These are phyloP conservation scores for Solenopsis invicta DNA, from an alignment of 1,140 invertebrate genomes.

Conservation along the genomic window DNA sequence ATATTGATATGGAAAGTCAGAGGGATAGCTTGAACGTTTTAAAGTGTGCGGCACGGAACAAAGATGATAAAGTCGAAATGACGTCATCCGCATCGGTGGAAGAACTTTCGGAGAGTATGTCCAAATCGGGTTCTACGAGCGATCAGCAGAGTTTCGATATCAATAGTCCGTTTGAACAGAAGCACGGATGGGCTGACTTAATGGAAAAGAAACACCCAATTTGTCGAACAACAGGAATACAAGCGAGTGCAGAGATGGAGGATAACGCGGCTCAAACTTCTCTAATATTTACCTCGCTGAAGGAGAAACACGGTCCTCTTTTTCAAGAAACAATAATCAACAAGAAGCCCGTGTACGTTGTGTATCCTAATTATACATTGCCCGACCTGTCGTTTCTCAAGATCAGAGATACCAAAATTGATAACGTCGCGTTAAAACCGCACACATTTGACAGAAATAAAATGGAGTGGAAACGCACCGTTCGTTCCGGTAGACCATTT, in stretches of 20 bases:
- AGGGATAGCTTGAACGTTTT: slow-evolving; percentile 68
- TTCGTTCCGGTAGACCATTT: slow-evolving; percentile 90
- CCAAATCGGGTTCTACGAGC: slow-evolving; percentile 79
- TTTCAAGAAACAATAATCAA: slow-evolving; percentile 83
- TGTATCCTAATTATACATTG: slow-evolving; percentile 96
- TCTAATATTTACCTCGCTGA: slow-evolving; percentile 76
- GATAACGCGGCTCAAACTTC: slow-evolving; percentile 85
- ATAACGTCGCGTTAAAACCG: slow-evolving; percentile 89
- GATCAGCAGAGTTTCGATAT: slow-evolving; percentile 78
- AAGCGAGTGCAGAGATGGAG: slow-evolving; percentile 82
- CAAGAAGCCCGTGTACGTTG: slow-evolving; percentile 93
- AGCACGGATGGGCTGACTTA: slow-evolving; percentile 63
- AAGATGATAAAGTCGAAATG: slow-evolving; percentile 85
- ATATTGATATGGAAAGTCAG: slow-evolving; percentile 71
- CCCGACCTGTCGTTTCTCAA: slow-evolving; percentile 95
- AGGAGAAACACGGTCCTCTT: slow-evolving; percentile 69
- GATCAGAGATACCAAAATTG: slow-evolving; percentile 88
- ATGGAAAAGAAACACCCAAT: slow-evolving; percentile 71
- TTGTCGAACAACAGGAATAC: slow-evolving; percentile 78
- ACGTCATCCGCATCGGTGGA: slow-evolving; percentile 85
- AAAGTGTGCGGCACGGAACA: slow-evolving; percentile 79
- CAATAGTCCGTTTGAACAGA: slow-evolving; percentile 48
- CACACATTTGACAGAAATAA: slow-evolving; percentile 83
- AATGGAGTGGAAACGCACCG: slow-evolving; percentile 78
- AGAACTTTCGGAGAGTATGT: slow-evolving; percentile 85